Percentiles rank a stretch among this genome's conserved stretches.
These are phyloP conservation scores for Rhingia campestris DNA, from an alignment of 2,888 invertebrate genomes.

Conservation along the genomic window DNA sequence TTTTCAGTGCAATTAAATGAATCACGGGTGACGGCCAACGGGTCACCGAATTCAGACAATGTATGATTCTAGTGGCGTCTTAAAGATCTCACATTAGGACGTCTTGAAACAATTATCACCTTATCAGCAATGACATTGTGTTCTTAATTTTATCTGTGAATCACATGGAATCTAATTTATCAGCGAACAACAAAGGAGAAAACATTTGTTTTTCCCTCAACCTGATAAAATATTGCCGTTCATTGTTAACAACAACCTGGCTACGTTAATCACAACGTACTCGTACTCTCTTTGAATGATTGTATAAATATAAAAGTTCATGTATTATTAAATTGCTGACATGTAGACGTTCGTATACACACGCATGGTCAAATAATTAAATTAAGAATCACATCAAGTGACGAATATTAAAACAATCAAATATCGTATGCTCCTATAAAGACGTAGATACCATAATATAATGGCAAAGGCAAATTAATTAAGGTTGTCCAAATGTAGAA, in stretches of 20 bases:
- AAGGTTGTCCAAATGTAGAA: constrained; percentile 12
- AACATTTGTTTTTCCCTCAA: constrained; percentile 32
- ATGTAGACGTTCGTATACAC: background rate
- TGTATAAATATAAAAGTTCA: constrained; percentile 1
- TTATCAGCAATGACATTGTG: constrained; percentile 44
- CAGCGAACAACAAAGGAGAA: constrained; percentile 24
- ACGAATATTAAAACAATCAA: constrained; percentile 16
- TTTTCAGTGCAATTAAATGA: constrained; percentile 16
- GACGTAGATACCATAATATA: background rate
- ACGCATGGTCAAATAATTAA: constrained; percentile 24
- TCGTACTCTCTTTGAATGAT: background rate
- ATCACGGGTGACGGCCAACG: background rate
- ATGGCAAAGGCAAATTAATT: constrained; percentile 11
- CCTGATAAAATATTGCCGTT: constrained; percentile 50
- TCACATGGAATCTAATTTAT: constrained; percentile 38
- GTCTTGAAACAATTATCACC: constrained; percentile 46
- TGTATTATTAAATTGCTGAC: constrained; percentile 17
- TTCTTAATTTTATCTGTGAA: constrained; percentile 43
- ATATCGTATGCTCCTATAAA: background rate
- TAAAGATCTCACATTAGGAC: constrained; percentile 1
- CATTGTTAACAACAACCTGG: constrained; percentile 11
- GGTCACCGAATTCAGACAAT: background rate
- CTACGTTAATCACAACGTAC: background rate
- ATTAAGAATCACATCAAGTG: constrained; percentile 31
- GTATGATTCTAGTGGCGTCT: background rate